These are phyloP conservation scores for Rattus rattus DNA, from an alignment of 2,113 vertebrate species.

Conservation along the genomic window DNA sequence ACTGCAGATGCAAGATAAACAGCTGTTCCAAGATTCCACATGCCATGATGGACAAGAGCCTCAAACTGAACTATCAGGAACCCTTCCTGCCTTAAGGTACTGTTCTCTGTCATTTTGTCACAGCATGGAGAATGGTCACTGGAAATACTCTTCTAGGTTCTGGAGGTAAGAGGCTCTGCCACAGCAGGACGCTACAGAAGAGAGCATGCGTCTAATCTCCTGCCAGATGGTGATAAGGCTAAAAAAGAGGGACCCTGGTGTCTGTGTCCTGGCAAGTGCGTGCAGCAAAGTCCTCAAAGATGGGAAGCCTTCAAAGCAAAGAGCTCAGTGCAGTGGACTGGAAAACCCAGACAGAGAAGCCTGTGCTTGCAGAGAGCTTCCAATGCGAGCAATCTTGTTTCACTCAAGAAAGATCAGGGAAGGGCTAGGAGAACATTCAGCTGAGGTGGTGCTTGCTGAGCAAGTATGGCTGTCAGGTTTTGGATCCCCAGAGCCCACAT, in stretches of 20 bases:
- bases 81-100: neutral
- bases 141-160: neutral
- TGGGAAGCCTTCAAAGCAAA: neutral
- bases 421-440: neutral
- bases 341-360: neutral
- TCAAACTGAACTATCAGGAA: neutral
- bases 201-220: neutral
- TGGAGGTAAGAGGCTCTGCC: neutral
- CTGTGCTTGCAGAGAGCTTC: neutral
- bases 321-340: neutral
- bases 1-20: neutral
- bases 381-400: neutral
- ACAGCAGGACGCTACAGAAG: neutral
- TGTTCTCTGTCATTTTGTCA: neutral
- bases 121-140: neutral
- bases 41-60: neutral
- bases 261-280: neutral
- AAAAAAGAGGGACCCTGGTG: neutral
- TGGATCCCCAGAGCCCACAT: too few relatives aligned
- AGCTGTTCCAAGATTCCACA: neutral
- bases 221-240: neutral
- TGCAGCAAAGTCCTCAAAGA: neutral
- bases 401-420: neutral
- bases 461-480: neutral
- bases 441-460: too few relatives aligned